Percentiles rank a stretch among this genome's conserved stretches.
Conservation (phyloP, 1,140 invertebrate genomes). For the Brachionus rubens region DNA sequence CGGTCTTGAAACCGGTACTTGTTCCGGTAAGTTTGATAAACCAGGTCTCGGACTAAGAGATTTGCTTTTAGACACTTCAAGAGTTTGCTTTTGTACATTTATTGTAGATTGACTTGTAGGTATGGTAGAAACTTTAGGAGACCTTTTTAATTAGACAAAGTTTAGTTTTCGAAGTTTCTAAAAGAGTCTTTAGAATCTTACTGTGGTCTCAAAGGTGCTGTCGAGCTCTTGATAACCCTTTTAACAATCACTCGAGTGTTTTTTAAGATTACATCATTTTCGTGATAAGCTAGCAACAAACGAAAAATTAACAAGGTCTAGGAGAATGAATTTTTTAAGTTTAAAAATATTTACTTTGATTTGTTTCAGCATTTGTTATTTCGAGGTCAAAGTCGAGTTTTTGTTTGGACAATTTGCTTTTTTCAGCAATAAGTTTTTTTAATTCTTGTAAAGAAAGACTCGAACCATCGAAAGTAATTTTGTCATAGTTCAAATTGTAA, state of each 20-base stretch:
- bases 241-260: slow-evolving; percentile 34
- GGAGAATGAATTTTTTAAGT: background rate
- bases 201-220: slow-evolving; percentile 6
- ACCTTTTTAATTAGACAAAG: background rate
- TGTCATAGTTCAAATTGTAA: slow-evolving; percentile 40
- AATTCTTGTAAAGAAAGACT: slow-evolving; percentile 12
- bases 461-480: slow-evolving; percentile 37
- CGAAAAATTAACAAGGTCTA: background rate
- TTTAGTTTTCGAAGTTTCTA: background rate
- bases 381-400: slow-evolving; percentile 40
- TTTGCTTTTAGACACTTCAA: background rate
- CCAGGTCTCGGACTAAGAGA: background rate
- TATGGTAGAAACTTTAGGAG: background rate
- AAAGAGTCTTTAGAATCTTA: background rate
- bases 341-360: slow-evolving; percentile 1
- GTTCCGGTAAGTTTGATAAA: background rate
- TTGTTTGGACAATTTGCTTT: slow-evolving; percentile 24
- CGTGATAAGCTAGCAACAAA: background rate
- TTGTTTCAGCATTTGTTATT: slow-evolving; percentile 30
- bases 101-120: background rate
- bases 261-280: slow-evolving; percentile 22
- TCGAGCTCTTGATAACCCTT: slow-evolving; percentile 19
- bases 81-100: background rate
- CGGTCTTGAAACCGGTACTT: background rate
- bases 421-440: slow-evolving; percentile 41